These are phyloP conservation scores for Drepana arcuata DNA, from an alignment of 1,140 invertebrate species.

Conservation along the genomic window DNA sequence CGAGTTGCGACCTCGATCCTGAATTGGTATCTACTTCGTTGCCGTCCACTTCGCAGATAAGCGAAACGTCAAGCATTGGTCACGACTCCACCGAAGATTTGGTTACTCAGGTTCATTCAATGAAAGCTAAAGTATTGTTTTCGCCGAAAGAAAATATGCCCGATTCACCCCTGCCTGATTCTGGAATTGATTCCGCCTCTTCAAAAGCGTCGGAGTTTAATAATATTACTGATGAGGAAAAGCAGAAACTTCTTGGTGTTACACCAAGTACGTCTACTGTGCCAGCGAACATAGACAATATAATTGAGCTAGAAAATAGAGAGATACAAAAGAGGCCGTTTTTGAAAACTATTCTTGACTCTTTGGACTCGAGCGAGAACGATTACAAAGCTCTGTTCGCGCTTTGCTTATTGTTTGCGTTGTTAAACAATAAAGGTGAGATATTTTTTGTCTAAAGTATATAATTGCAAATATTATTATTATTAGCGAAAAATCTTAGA, in stretches of 20 bases:
- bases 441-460: too few relatives aligned
- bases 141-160: slow-evolving; percentile 50
- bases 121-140: slow-evolving; percentile 21
- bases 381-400: slow-evolving; percentile 95
- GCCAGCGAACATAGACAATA: slow-evolving; percentile 23
- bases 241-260: slow-evolving; percentile 78
- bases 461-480: too few relatives aligned
- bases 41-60: slow-evolving; percentile 67
- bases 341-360: slow-evolving; percentile 88
- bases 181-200: slow-evolving; percentile 55
- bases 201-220: slow-evolving; percentile 52
- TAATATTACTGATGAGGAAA: slow-evolving; percentile 96
- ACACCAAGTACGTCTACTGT: slow-evolving; percentile 47
- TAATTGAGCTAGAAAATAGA: slow-evolving; percentile 55
- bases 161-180: slow-evolving; percentile 66
- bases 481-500: too few relatives aligned
- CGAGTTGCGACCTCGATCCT: slow-evolving; percentile 67
- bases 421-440: slow-evolving; percentile 94
- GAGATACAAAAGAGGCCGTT: slow-evolving; percentile 82
- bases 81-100: slow-evolving; percentile 72
- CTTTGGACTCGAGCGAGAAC: slow-evolving; percentile 89
- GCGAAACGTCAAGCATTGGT: slow-evolving; percentile 61
- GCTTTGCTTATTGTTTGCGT: slow-evolving; percentile 92
- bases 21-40: slow-evolving; percentile 64
- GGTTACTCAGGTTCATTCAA: slow-evolving; percentile 45